These are phyloP conservation scores for Zelleria hepariella DNA, from an alignment of 2,888 invertebrate species.

Conservation along the genomic window DNA sequence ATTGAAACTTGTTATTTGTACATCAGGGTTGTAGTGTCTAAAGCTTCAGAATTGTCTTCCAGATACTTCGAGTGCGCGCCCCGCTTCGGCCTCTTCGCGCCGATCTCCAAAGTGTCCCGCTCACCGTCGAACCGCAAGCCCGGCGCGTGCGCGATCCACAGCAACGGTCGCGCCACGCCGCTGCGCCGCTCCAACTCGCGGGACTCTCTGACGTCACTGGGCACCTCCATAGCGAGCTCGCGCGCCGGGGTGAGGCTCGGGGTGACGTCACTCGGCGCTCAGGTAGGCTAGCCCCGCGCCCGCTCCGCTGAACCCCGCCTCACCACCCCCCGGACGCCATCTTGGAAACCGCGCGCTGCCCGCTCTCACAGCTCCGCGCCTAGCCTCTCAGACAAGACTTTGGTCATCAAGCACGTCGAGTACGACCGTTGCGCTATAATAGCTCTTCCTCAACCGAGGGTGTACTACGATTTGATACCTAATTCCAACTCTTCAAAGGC, in stretches of 20 bases:
- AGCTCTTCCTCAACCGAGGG: slow-evolving; percentile 55
- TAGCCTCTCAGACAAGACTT: slow-evolving; percentile 54
- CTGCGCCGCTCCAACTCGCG: slow-evolving; percentile 82
- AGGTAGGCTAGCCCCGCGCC: slow-evolving; percentile 75
- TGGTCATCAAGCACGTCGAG: slow-evolving; percentile 56
- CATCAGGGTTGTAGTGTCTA: not conserved
- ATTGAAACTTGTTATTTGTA: not conserved
- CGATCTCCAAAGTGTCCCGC: slow-evolving; percentile 89
- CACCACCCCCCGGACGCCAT: slow-evolving; percentile 4
- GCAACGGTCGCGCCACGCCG: slow-evolving; percentile 74
- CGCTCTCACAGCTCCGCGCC: slow-evolving; percentile 19
- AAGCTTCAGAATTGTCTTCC: slow-evolving; percentile 22
- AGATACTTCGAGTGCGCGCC: slow-evolving; percentile 96
- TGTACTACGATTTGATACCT: slow-evolving; percentile 54
- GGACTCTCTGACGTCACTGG: slow-evolving; percentile 82
- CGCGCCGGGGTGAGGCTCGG: slow-evolving; percentile 81
- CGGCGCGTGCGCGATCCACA: slow-evolving; percentile 75
- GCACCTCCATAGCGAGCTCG: slow-evolving; percentile 75
- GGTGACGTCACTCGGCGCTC: slow-evolving; percentile 76
- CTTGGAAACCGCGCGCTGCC: not conserved
- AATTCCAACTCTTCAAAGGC: slow-evolving; percentile 33
- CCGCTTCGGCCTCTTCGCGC: slow-evolving; percentile 94
- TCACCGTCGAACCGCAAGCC: slow-evolving; percentile 83
- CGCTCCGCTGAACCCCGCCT: slow-evolving; percentile 40
- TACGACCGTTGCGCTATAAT: slow-evolving; percentile 60